Base-by-base conservation (phyloP, 2,113 vertebrate genomes). In the Vulpes ferrilata region DNA sequence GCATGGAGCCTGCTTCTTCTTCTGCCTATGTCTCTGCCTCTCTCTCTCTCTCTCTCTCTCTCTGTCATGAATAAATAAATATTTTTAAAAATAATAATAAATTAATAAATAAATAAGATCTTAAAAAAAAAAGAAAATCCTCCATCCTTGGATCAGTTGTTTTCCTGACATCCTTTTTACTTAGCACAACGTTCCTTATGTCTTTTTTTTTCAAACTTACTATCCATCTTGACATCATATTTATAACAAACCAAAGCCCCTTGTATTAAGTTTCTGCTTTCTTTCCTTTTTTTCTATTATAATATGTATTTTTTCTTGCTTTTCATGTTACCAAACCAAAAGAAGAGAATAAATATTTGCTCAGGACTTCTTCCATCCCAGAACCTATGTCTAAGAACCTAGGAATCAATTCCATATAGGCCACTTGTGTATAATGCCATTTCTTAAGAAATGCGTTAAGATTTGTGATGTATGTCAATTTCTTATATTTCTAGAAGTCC, bases 401-500 rank as follows among this genome's bases (percentile, higher is more conserved):
- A 57, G 95, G 67, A 65, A 23, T 74, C 55, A 60, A n/a, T n/a
- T 96, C 30, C 32, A 88, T 23, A 32, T 57, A 88, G 8, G 17
- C 27, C 64, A 43, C 48, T 43, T 78, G 30, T 59, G 2, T n/a
- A 62, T 12, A 89, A 15, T 7, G 15, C 12, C 15, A 35, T 76
- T 62, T 17, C 38, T 96, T 88, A 88, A 93, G 38, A 74, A 88
- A 74, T 59, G 5, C 62, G 11, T 60, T 80, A 91, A 85, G 62
- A 88, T 90, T 80, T 93, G 35, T 85, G 92, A 93, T 62, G 17
- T 85, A 25, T 73, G 13, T 79, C 81, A 53, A 74, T 13, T 69
- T 94, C 88, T 87, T 20, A 57, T 92, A 80, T 96, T 95, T 93
- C 51, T 80, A 95, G 91, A 96, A 79, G 20, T 43, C 92, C 51